Percentiles rank a stretch among this genome's conserved stretches.
These are phyloP conservation scores for Coracopsis vasa DNA, from an alignment of 2,113 vertebrate genomes.

Conservation along the genomic window DNA sequence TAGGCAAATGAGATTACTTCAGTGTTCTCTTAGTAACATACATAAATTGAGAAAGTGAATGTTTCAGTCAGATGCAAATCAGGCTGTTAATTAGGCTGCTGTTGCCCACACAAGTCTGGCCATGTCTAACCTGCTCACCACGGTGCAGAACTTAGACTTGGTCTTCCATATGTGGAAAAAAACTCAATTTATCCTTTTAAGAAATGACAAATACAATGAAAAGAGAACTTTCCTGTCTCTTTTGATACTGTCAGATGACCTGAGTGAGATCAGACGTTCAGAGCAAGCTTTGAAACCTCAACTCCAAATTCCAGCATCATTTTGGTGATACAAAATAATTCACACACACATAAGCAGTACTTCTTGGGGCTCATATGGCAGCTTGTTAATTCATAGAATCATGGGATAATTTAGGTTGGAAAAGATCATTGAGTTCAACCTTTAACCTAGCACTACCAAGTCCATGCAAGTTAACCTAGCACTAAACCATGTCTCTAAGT, in stretches of 20 bases:
- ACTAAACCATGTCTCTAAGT: not conserved
- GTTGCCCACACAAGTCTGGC: not conserved
- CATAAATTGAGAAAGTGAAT: not conserved
- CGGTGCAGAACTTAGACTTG: not conserved
- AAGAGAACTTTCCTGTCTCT: not conserved
- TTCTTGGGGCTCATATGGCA: not conserved
- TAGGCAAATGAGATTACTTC: not conserved
- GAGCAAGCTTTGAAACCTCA: not conserved
- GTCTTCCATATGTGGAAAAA: not conserved
- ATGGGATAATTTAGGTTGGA: not conserved
- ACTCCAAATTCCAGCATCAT: not conserved
- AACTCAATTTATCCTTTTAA: not conserved
- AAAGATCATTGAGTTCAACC: not conserved
- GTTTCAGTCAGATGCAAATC: not conserved
- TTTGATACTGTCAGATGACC: not conserved
- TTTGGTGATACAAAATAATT: not conserved
- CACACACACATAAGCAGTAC: rapidly evolving
- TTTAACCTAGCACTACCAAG: not conserved
- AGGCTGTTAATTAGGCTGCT: conserved; percentile 34
- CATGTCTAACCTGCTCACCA: not conserved
- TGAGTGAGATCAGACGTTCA: not conserved
- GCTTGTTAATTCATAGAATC: not conserved
- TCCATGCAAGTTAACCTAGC: not conserved
- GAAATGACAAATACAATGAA: not conserved
- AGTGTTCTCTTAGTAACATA: not conserved